Percentiles rank a stretch among this genome's conserved stretches.
phyloP scores from a whole-genome alignment of 2,797 vertebrate species.

The Sebastes oblongus region DNA sequence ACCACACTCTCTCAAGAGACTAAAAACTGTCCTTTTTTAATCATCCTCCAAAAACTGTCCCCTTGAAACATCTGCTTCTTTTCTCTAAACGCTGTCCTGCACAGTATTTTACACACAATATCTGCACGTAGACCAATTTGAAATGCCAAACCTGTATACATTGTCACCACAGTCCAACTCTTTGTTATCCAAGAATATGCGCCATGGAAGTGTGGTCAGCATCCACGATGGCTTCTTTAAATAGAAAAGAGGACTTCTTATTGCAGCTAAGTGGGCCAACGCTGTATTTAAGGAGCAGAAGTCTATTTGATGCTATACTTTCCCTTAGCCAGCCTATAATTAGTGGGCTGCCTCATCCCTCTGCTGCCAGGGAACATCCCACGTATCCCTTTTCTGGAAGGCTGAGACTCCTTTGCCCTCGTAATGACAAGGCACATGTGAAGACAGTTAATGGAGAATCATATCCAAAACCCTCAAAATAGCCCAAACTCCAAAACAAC shows the following conservation, averaged over 20 bases:
- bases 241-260: constrained; percentile 55
- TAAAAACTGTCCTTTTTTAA: neutral
- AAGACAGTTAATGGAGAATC: constrained; percentile 73
- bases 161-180: constrained; percentile 3
- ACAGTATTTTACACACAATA: constrained; percentile 1
- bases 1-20: constrained; percentile 28
- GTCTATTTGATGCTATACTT: constrained; percentile 79
- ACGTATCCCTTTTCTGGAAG: constrained; percentile 68
- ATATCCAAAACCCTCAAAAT: constrained; percentile 72
- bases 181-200: constrained; percentile 40
- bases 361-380: constrained; percentile 72
- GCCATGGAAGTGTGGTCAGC: constrained; percentile 24
- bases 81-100: neutral
- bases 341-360: constrained; percentile 72
- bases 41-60: neutral
- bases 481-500: constrained; percentile 61
- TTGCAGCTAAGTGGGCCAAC: constrained; percentile 46
- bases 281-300: constrained; percentile 61
- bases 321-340: constrained; percentile 72
- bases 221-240: constrained; percentile 52
- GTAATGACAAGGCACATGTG: constrained; percentile 81
- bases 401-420: constrained; percentile 60
- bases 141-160: neutral
- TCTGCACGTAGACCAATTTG: neutral
- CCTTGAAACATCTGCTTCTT: constrained; percentile 9